phyloP scores from a whole-genome alignment of 2,888 invertebrate species.

The Cephalotes varians region DNA sequence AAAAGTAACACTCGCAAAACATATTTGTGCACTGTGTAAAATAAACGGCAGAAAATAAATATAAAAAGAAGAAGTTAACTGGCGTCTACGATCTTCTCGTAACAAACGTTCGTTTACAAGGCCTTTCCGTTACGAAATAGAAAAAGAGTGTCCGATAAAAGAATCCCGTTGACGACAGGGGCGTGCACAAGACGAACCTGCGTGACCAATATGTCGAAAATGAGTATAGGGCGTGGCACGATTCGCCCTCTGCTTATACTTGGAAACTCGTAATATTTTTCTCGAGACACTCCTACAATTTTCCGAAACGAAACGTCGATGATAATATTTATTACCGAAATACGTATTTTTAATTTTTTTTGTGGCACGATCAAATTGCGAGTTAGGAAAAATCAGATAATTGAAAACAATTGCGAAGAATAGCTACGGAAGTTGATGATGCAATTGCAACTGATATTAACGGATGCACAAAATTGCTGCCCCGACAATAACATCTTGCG shows the following conservation, averaged over 20 bases:
- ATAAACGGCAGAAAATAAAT: neutral
- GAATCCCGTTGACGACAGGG: slow-evolving; percentile 71
- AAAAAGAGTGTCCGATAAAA: slow-evolving; percentile 56
- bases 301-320: neutral
- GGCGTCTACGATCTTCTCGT: slow-evolving; percentile 54
- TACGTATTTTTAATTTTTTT: neutral
- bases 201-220: slow-evolving; percentile 79
- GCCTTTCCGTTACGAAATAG: slow-evolving; percentile 55
- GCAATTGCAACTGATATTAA: neutral
- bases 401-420: neutral
- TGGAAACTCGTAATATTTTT: slow-evolving; percentile 21
- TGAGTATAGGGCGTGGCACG: slow-evolving; percentile 77
- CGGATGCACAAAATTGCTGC: neutral
- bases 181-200: slow-evolving; percentile 61
- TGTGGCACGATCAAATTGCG: neutral
- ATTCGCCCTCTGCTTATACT: slow-evolving; percentile 52
- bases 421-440: neutral
- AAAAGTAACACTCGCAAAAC: neutral
- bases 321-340: neutral
- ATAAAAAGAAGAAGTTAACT: slow-evolving; percentile 39
- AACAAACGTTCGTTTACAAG: slow-evolving; percentile 69
- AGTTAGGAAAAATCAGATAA: neutral
- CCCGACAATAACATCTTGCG: neutral
- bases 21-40: neutral
- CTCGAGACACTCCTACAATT: neutral